phyloP scores from a whole-genome alignment of 2,113 vertebrate species.

The Pachycephala philippinensis region DNA sequence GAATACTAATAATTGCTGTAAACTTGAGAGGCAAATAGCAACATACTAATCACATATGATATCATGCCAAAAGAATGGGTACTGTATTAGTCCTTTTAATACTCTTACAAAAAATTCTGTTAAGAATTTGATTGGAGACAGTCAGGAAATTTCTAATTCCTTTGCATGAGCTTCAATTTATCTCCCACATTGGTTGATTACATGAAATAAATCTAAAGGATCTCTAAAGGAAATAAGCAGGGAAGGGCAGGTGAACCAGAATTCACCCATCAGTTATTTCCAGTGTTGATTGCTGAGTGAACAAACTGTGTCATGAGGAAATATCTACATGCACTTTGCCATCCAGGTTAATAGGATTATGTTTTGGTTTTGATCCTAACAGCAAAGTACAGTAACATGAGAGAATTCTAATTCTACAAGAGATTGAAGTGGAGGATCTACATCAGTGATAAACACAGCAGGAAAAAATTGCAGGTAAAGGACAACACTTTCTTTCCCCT shows the following conservation, averaged over 20 bases:
- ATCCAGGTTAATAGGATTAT: not conserved
- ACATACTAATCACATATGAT: not conserved
- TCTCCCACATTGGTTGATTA: not conserved
- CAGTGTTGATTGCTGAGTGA: not conserved
- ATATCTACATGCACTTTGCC: not conserved
- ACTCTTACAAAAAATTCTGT: not conserved
- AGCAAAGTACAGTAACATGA: not conserved
- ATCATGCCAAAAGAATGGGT: not conserved
- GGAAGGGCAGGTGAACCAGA: not conserved
- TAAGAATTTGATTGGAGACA: not conserved
- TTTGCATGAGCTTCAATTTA: not conserved
- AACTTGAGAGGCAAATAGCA: not conserved
- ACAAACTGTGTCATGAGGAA: not conserved
- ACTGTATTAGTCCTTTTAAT: not conserved
- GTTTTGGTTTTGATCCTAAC: not conserved
- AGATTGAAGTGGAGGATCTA: not conserved
- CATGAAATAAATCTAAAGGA: not conserved
- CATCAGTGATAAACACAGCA: not conserved
- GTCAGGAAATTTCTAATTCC: not conserved
- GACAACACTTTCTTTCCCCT: not conserved
- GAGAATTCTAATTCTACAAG: not conserved
- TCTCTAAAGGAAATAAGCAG: not conserved
- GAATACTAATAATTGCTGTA: not conserved
- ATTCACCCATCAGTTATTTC: not conserved
- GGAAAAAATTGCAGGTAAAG: not conserved